Conservation (phyloP, 2,888 invertebrate genomes). For the Scaptomyza polygonia region DNA sequence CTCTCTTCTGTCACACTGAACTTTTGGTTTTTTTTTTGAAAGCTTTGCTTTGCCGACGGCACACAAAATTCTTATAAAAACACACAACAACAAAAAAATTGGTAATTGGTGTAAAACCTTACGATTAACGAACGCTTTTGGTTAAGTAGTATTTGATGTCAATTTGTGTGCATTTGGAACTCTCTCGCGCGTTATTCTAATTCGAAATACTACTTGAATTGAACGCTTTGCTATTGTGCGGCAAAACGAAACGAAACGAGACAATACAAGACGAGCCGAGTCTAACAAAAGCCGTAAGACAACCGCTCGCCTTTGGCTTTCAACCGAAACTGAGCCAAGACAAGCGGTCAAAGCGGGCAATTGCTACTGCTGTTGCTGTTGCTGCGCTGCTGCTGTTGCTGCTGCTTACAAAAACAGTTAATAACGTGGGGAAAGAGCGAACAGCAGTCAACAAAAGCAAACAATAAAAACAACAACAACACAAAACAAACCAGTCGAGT, state of each 20-base stretch:
- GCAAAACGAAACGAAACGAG: constrained; percentile 14
- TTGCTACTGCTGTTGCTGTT: constrained; percentile 29
- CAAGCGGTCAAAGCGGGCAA: constrained; percentile 25
- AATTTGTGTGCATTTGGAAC: constrained; percentile 16
- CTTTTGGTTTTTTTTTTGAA: constrained; percentile 7
- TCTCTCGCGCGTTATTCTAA: constrained; percentile 24
- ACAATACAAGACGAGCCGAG: constrained; percentile 30
- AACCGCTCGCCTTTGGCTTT: constrained; percentile 79
- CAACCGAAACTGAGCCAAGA: constrained; percentile 78
- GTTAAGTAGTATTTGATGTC: neutral
- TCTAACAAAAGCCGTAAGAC: constrained; percentile 64
- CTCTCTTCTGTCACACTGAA: constrained; percentile 6
- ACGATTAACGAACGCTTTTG: constrained; percentile 8
- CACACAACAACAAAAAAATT: constrained; percentile 31
- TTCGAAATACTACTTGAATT: constrained; percentile 10
- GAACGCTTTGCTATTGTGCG: constrained; percentile 6
- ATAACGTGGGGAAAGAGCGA: constrained; percentile 36
- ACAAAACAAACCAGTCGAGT: constrained; percentile 56
- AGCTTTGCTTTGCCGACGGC: constrained; percentile 47
- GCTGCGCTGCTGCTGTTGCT: constrained; percentile 34
- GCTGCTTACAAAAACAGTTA: constrained; percentile 24
- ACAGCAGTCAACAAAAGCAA: constrained; percentile 3
- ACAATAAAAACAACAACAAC: too few relatives aligned
- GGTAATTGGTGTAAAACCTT: constrained; percentile 2
- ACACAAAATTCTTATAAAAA: constrained; percentile 32